phyloP scores from a whole-genome alignment of 2,888 invertebrate species.

The Melinaea marsaeus region DNA sequence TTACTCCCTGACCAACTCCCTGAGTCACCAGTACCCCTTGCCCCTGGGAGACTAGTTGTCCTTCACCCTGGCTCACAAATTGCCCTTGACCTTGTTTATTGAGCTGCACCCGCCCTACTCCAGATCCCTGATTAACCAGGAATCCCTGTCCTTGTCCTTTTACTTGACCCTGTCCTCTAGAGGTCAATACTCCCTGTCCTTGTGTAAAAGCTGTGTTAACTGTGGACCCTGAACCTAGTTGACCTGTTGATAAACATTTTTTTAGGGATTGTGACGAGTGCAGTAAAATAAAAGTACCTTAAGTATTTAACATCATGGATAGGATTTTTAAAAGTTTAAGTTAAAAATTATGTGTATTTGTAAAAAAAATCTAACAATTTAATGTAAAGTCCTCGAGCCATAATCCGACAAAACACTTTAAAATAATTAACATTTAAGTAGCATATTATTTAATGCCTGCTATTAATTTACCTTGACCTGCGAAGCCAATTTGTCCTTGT shows the following conservation, averaged over 20 bases:
- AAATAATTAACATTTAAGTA: not conserved
- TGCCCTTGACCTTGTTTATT: constrained; percentile 28
- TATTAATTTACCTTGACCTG: constrained; percentile 28
- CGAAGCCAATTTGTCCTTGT: constrained; percentile 31
- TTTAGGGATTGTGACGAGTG: no score
- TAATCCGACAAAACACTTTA: not conserved
- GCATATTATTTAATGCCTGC: not conserved
- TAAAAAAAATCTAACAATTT: no score
- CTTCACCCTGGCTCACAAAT: constrained; percentile 27
- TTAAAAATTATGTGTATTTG: no score
- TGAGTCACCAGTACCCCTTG: constrained; percentile 22
- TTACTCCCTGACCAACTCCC: constrained; percentile 31
- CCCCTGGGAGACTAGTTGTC: constrained; percentile 26
- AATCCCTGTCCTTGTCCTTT: constrained; percentile 25
- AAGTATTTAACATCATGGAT: no score
- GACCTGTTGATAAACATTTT: constrained; percentile 10
- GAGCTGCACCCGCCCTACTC: constrained; percentile 10
- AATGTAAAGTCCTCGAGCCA: no score
- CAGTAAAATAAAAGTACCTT: no score
- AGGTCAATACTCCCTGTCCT: constrained; percentile 15
- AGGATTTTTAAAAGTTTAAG: no score
- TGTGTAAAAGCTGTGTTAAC: constrained; percentile 21
- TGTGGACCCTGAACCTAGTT: constrained; percentile 24
- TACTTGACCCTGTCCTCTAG: constrained; percentile 12
- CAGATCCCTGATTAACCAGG: constrained; percentile 1